Conservation (phyloP, 2,113 vertebrate genomes). For the Aspidoscelis tigris region DNA sequence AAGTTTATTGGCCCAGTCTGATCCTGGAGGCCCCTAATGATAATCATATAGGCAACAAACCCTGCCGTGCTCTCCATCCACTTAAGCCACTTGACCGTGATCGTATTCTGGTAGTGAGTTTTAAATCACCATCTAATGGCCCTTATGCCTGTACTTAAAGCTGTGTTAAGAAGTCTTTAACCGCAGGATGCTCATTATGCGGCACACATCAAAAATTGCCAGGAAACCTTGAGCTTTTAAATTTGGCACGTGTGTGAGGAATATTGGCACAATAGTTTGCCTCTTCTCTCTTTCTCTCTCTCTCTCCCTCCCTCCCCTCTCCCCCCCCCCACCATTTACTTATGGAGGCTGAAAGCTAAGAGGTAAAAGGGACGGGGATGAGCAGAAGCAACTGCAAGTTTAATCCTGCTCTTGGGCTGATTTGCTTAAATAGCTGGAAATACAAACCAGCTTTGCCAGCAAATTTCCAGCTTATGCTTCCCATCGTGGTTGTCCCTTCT, state of each 20-base stretch:
- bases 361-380: constrained; percentile 5
- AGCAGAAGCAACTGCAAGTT: constrained; percentile 44
- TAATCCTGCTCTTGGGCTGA: constrained; percentile 48
- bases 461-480: constrained; percentile 63
- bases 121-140: constrained; percentile 26
- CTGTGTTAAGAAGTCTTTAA: constrained; percentile 14
- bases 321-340: neutral
- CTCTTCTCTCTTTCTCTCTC: too few relatives aligned
- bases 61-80: neutral
- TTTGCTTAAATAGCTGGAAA: constrained; percentile 58
- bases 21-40: neutral
- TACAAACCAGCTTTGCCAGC: constrained; percentile 43
- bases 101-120: neutral
- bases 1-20: neutral
- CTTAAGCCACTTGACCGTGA: constrained; percentile 24
- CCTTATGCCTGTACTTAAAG: constrained; percentile 14
- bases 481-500: constrained; percentile 61
- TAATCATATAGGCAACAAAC: neutral
- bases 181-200: constrained; percentile 3
- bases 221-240: constrained; percentile 25
- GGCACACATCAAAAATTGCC: neutral
- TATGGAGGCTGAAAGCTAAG: neutral
- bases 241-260: neutral
- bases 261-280: neutral
- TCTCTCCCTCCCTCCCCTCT: neutral